phyloP scores from a whole-genome alignment of 1,140 invertebrate genomes.

The Tetraneura akinire region DNA sequence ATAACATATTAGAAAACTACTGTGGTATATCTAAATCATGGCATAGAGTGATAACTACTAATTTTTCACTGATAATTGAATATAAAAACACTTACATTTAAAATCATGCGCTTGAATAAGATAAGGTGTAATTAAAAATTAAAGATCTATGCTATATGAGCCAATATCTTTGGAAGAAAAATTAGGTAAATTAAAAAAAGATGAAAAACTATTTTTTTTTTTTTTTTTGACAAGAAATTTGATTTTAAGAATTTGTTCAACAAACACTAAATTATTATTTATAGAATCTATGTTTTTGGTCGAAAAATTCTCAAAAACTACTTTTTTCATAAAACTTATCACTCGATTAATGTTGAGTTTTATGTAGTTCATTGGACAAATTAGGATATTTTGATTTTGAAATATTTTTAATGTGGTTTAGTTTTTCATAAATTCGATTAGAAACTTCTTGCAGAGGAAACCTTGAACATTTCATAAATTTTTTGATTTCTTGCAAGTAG shows the following conservation, averaged over 20 bases:
- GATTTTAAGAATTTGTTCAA: neutral
- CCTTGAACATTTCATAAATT: neutral
- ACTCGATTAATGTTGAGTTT: neutral
- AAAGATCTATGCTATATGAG: neutral
- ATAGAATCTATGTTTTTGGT: neutral
- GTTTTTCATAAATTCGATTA: neutral
- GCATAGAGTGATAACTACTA: neutral
- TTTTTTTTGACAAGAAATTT: neutral
- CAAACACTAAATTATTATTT: neutral
- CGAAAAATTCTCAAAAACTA: neutral
- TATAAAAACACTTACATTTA: slow-evolving; percentile 21
- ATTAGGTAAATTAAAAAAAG: neutral
- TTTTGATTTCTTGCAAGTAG: slow-evolving; percentile 13
- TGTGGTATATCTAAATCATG: slow-evolving; percentile 2
- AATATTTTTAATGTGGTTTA: neutral
- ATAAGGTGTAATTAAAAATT: neutral
- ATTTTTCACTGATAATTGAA: neutral
- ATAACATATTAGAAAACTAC: neutral
- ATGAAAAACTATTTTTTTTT: neutral
- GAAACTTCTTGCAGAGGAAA: slow-evolving; percentile 11
- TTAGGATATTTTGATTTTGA: neutral
- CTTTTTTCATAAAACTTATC: neutral
- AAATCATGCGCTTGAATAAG: neutral
- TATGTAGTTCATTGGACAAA: neutral
- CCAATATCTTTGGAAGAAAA: neutral